Evolutionary conservation across 2,888 invertebrate species (phyloP), one percentile per base, ranked within the genome.

Genomic region (Drosophila ezoana): DNA sequence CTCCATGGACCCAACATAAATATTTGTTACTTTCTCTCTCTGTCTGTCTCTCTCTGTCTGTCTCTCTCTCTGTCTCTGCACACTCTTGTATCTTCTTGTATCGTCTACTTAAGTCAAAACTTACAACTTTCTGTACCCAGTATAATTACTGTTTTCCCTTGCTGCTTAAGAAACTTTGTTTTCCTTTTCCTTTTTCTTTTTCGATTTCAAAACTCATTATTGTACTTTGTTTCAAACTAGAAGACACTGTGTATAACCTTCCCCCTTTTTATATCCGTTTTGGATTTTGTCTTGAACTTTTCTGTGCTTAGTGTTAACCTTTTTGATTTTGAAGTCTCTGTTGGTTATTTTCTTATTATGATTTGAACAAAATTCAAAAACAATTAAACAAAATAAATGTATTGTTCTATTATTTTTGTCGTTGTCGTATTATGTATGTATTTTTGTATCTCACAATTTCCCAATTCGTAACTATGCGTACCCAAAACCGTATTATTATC

Each of bases 341-440:
- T 40, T 32, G 49, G 48, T 72, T 61, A 10, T 35, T 45, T 60
- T 47, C 20, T 59, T 72, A 58, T 51, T 61, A 56, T 76, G 11
- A 60, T 79, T 76, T 69, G 0, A 40, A 72, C 69, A 74, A 76
- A 76, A 79, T 76, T 79, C 69, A 61, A 76, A 79, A 79, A 69
- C 45, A 51, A 61, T 41, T 49, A 37, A 58, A 54, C 28, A 57
- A 68, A 58, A 68, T 68, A 68, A 43, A 47, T 72, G 72, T 76
- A 76, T 48, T 73, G 64, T 71, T 64, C 37, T 60, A 52, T 52
- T 37, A 20, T 32, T 68, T 69, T 64, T 47, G 57, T 74, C 61
- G 79, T 78, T 64, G 79, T 76, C 75, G 79, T 76, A 79, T 65
- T 69, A 69, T 58, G 43, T 63, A 70, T 47, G 69, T 68, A 60